phyloP scores from a whole-genome alignment of 2,113 vertebrate genomes.

The Thryonomys swinderianus region DNA sequence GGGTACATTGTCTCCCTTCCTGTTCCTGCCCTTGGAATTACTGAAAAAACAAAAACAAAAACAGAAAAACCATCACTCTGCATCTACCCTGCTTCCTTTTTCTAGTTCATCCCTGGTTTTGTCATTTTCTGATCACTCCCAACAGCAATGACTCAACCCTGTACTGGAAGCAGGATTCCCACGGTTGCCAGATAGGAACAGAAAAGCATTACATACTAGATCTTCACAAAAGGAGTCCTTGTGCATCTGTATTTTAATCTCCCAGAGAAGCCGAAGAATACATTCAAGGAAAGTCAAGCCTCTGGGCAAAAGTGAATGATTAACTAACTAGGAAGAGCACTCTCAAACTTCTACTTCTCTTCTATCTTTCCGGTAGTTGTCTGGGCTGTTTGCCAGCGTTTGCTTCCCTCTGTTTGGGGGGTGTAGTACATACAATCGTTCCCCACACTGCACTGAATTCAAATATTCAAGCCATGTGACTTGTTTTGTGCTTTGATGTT shows the following conservation, averaged over 20 bases:
- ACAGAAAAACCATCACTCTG: background rate
- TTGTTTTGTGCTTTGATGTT: background rate
- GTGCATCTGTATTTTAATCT: background rate
- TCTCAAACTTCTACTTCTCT: background rate
- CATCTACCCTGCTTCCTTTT: constrained; percentile 46
- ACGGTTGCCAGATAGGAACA: constrained; percentile 34
- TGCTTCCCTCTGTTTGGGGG: background rate
- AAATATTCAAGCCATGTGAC: background rate
- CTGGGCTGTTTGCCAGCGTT: background rate
- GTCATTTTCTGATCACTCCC: constrained; percentile 55
- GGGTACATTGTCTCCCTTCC: constrained; percentile 38
- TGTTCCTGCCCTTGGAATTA: constrained; percentile 41
- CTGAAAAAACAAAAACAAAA: background rate
- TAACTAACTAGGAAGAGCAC: background rate
- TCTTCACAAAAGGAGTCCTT: constrained; percentile 10
- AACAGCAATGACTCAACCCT: constrained; percentile 49
- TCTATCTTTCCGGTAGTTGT: background rate
- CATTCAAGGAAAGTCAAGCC: background rate
- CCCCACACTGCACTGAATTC: background rate
- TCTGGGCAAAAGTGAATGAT: background rate
- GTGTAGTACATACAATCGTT: background rate
- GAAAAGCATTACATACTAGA: background rate
- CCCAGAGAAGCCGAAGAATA: background rate
- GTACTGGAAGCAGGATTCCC: constrained; percentile 29
- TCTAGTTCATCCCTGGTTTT: background rate